Evolutionary conservation across 2,888 invertebrate genomes (phyloP).

Genomic region (Oxytorus armatus): DNA sequence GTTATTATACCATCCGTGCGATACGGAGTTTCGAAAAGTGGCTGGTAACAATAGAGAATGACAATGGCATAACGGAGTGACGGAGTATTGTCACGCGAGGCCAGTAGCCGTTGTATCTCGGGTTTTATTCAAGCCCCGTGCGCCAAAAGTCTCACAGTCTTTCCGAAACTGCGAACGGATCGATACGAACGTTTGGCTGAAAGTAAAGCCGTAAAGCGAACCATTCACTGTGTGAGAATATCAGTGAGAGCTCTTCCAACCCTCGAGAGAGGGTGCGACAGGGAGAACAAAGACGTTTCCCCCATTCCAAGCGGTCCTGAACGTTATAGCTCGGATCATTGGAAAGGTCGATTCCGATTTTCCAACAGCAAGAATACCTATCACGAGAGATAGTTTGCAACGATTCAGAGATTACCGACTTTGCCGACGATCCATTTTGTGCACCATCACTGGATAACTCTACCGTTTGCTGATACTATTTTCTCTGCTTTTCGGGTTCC

Average conservation of each 20-base stretch:
- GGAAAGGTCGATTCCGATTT: background rate
- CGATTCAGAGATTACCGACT: slow-evolving; percentile 9
- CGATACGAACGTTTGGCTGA: slow-evolving; percentile 30
- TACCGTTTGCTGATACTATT: slow-evolving; percentile 17
- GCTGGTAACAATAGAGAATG: background rate
- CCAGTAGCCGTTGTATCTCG: slow-evolving; percentile 5
- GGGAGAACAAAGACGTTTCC: slow-evolving; percentile 34
- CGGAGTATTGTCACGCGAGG: slow-evolving; percentile 47
- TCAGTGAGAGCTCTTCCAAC: slow-evolving; percentile 22
- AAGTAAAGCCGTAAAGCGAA: slow-evolving; percentile 25
- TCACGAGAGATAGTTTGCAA: background rate
- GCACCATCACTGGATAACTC: too few relatives aligned
- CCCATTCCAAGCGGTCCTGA: slow-evolving; percentile 40
- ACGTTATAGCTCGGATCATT: background rate
- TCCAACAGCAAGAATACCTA: background rate
- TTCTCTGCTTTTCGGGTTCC: slow-evolving; percentile 4
- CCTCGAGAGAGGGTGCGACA: background rate
- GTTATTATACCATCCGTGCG: too few relatives aligned
- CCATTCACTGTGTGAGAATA: slow-evolving; percentile 14
- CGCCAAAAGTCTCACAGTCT: background rate
- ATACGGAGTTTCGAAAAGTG: too few relatives aligned
- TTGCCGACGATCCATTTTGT: slow-evolving; percentile 43
- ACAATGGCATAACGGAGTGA: background rate
- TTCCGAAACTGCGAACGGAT: slow-evolving; percentile 35
- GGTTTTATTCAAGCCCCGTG: background rate